These are phyloP conservation scores for Acanthiza pusilla DNA, from an alignment of 2,797 vertebrate genomes.

Conservation along the genomic window DNA sequence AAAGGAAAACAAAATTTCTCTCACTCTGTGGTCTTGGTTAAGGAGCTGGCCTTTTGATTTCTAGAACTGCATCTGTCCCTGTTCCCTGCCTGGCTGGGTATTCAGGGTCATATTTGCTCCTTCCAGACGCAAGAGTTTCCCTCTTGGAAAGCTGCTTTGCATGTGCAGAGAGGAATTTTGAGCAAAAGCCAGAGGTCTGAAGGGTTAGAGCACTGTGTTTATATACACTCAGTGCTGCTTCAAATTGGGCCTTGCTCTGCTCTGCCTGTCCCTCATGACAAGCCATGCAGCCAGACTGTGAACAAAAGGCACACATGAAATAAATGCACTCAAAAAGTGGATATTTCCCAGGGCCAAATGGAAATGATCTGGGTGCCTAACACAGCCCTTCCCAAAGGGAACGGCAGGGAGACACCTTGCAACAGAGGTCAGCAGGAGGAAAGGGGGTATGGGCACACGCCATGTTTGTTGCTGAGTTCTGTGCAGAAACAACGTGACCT, in stretches of 20 bases:
- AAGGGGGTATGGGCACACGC: neutral
- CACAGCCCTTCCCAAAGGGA: neutral
- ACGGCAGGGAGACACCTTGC: neutral
- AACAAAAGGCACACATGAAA: neutral
- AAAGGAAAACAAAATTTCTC: neutral
- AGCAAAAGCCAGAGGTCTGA: conserved; percentile 11
- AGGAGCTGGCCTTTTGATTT: neutral
- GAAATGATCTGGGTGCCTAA: neutral
- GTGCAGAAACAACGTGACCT: neutral
- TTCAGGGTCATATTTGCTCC: neutral
- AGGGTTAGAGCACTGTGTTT: neutral
- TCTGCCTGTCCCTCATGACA: neutral
- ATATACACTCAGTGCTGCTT: neutral
- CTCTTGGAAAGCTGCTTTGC: conserved; percentile 6
- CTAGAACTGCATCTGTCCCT: neutral
- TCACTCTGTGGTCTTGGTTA: neutral
- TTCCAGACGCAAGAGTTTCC: conserved; percentile 4
- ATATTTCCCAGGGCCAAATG: neutral
- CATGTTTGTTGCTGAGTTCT: neutral
- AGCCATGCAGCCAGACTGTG: neutral
- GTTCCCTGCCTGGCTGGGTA: neutral
- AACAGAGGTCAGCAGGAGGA: neutral
- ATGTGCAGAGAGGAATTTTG: conserved; percentile 17
- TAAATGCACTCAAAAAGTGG: neutral
- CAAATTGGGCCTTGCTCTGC: neutral